Evolutionary conservation across 1,140 invertebrate species (phyloP).

Genomic region (Mya arenaria): DNA sequence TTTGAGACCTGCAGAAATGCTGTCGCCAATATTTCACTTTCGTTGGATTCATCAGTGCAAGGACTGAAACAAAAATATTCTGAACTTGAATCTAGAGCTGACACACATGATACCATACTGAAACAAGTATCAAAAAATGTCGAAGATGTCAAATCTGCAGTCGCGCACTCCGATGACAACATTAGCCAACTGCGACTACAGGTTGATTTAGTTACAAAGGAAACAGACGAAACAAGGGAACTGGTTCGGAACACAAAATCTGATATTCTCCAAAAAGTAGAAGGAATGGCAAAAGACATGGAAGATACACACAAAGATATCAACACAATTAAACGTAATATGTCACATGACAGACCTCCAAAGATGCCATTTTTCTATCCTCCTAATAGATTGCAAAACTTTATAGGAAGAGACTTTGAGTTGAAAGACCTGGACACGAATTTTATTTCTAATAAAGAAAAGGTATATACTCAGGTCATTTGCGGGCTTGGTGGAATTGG

Average conservation of each 20-base stretch:
- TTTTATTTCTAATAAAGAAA: background rate
- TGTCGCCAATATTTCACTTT: no score
- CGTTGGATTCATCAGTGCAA: no score
- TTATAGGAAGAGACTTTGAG: conserved; percentile 33
- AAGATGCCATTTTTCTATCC: conserved; percentile 40
- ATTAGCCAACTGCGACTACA: background rate
- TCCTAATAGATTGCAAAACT: conserved; percentile 13
- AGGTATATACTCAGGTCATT: no score
- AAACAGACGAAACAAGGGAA: no score
- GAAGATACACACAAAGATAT: background rate
- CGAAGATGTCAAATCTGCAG: background rate
- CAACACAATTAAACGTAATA: background rate
- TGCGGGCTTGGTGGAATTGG: conserved; percentile 14
- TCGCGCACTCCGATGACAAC: background rate
- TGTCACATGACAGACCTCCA: background rate
- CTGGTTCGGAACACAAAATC: no score
- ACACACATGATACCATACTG: background rate
- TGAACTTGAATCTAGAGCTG: background rate
- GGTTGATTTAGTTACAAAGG: no score
- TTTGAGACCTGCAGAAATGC: no score
- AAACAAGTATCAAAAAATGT: background rate
- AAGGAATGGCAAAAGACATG: background rate
- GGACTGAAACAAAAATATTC: no score
- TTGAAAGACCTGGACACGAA: background rate
- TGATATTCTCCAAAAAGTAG: no score